Evolutionary conservation across 1,140 invertebrate species (phyloP), one percentile per base, ranked within the genome.

Genomic region (Zaprionus camerounensis): DNA sequence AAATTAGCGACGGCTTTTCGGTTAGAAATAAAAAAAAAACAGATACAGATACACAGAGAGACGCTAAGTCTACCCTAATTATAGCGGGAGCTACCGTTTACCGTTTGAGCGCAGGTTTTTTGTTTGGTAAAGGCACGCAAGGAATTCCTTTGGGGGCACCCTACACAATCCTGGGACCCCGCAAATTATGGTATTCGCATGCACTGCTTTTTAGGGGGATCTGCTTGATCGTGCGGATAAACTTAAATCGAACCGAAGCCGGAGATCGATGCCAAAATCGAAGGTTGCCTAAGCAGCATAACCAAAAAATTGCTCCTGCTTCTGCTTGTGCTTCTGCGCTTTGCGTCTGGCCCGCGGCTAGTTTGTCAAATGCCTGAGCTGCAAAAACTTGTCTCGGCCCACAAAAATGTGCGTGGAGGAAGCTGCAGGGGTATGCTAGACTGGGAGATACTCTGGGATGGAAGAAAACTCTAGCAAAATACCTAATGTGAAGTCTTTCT

Each of bases 211-310:
- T 41, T n/a, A 20, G n/a, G 46, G 63, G 46, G 70, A 76, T 82
- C 77, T 71, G 71, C 49, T 76, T 88, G 85, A 88, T 88, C 85
- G 85, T 88, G 85, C 71, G 85, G 85, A 88, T 88, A 84, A 88
- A 88, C 85, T 85, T 90, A 91, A 88, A 88, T 88, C 85, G 76
- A 68, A 74, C 78, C 85, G 81, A 74, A 71, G 46, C 58, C 64
- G 38, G n/a, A 20, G 31, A 34, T 34, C 31, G 22, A 49, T 28
- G 20, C 58, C 64, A n/a, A 44, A 20, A 49, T 51, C 46, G 46
- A 26, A 22, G 59, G 13, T 44, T 44, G 38, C 34, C 69, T 70
- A 70, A 70, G 59, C 36, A 62, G 22, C 72, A 57, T 41, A 65
- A 67, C 69, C 76, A 68, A 53, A 31, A 31, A 24, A 28, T 20